These are phyloP conservation scores for Nasua narica DNA, from an alignment of 2,797 vertebrate genomes.

Conservation along the genomic window DNA sequence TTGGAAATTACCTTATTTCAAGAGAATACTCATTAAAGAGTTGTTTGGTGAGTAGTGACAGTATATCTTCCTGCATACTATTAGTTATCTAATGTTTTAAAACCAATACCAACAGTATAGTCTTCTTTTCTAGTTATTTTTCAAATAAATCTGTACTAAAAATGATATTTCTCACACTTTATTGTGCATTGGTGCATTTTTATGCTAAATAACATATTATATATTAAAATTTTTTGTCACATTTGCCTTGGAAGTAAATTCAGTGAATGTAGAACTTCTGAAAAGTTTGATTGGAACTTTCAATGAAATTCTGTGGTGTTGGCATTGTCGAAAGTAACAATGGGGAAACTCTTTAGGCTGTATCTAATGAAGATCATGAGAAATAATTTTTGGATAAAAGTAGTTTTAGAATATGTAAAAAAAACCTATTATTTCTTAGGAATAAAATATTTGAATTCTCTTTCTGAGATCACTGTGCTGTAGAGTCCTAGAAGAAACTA, in stretches of 20 bases:
- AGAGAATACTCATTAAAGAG: neutral
- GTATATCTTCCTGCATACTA: neutral
- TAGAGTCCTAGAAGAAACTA: neutral
- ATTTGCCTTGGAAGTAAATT: neutral
- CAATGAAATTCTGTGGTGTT: neutral
- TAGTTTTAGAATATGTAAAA: neutral
- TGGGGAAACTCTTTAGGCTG: neutral
- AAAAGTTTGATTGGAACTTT: neutral
- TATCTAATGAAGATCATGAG: neutral
- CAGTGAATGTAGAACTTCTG: neutral
- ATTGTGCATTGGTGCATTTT: neutral
- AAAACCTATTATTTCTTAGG: neutral
- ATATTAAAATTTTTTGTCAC: neutral
- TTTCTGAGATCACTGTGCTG: neutral
- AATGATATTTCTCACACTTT: neutral
- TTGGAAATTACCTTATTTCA: neutral
- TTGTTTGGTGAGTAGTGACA: neutral
- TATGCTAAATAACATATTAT: neutral
- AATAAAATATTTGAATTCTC: neutral
- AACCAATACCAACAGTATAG: neutral
- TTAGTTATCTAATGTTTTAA: neutral
- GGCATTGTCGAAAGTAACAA: neutral
- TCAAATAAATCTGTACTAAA: neutral
- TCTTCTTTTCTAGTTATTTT: neutral
- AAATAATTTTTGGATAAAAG: neutral